Evolutionary conservation across 2,888 invertebrate genomes (phyloP), one percentile per base, ranked within the genome.

Genomic region (Drosophila kokeensis): DNA sequence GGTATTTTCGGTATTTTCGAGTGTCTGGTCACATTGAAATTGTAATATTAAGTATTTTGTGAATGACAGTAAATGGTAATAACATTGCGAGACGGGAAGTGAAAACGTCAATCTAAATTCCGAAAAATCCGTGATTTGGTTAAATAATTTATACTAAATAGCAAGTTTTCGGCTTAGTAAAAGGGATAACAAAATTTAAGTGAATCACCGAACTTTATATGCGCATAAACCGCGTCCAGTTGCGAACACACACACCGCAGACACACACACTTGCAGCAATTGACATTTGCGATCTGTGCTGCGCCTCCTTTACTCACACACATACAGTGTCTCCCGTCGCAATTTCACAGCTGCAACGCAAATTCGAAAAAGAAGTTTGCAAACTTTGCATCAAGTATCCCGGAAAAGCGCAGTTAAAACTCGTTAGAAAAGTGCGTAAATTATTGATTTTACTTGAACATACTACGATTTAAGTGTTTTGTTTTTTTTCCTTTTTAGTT

Each of bases 321-420:
- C 50, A 62, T 48, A 29, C 49, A 53, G 52, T 55, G 78, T 77
- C 78, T 71, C 61, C 75, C 73, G 62, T 71, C 79, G 69, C 61
- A 73, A 69, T 82, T 80, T 77, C 82, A 75, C 85, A 85, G 90
- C 90, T 85, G 85, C 85, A 85, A 89, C 85, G 85, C 88, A 85
- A 84, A 85, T 82, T 80, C 68, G 66, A 69, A 73, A 84, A 79
- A 85, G 85, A 85, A 89, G 82, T 70, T 76, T 29, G 45, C 60
- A 57, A 69, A 63, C 50, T 64, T 73, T 54, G 42, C 61, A 55
- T 61, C 40, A 24, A 65, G 64, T 63, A 32, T 50, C 57, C 50
- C 53, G 62, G 30, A 48, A 60, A 68, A 76, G 63, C 60, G 55
- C 50, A 66, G 15, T 52, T 54, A 38, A 49, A 54, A 29, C 32